phyloP scores from a whole-genome alignment of 1,140 invertebrate genomes.

The Bathynomus jamesi region DNA sequence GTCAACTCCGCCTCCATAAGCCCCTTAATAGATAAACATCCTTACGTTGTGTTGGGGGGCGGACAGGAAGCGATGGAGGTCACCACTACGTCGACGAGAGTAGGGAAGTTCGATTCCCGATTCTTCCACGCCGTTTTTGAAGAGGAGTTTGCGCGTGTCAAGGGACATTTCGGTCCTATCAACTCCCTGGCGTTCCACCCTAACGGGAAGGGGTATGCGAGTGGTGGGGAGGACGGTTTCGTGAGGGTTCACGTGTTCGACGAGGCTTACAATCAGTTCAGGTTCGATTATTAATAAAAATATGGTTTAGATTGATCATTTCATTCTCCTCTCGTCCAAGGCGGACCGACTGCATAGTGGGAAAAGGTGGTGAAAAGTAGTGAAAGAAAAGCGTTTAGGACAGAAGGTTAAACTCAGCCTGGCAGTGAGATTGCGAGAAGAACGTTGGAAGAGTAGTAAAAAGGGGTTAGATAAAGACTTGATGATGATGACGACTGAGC shows the following conservation, averaged over 20 bases:
- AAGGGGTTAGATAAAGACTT: too few species aligned
- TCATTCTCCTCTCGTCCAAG: not conserved
- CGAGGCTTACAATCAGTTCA: constrained; percentile 91
- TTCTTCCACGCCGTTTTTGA: constrained; percentile 99
- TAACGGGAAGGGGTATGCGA: constrained; percentile 91
- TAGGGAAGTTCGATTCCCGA: constrained; percentile 96
- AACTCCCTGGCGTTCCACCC: constrained; percentile 98
- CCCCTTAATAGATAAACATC: constrained; percentile 75
- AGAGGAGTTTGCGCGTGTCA: constrained; percentile 96
- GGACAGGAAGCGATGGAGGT: constrained; percentile 99
- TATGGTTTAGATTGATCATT: not conserved
- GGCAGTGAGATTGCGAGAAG: too few species aligned
- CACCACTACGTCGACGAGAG: constrained; percentile 87
- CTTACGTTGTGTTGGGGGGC: constrained; percentile 79
- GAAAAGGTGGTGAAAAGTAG: too few species aligned
- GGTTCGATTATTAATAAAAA: constrained; percentile 71
- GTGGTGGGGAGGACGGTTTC: constrained; percentile 98
- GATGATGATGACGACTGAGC: too few species aligned
- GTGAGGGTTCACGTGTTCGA: constrained; percentile 94
- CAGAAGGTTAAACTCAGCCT: too few species aligned
- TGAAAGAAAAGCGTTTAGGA: too few species aligned
- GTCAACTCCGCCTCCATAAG: constrained; percentile 95
- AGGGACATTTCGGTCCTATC: constrained; percentile 99
- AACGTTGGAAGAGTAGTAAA: too few species aligned
- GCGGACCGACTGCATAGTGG: too few species aligned